phyloP scores from a whole-genome alignment of 2,113 vertebrate genomes.

The Megaceryle maxima region DNA sequence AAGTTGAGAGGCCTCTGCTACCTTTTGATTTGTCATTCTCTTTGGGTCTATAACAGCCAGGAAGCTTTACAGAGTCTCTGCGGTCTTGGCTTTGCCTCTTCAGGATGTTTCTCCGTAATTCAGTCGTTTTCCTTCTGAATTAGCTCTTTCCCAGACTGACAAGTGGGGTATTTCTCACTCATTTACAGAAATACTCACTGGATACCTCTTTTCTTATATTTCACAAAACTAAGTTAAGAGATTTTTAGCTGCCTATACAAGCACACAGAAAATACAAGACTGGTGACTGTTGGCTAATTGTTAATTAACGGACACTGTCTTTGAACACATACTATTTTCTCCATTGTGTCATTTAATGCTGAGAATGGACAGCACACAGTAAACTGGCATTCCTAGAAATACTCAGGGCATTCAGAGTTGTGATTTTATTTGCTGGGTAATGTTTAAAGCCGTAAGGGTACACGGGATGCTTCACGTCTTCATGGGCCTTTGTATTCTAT shows the following conservation, averaged over 20 bases:
- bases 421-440: neutral
- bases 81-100: neutral
- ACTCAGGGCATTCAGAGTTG: accelerated
- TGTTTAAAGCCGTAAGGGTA: neutral
- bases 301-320: neutral
- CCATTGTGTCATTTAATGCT: neutral
- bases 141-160: neutral
- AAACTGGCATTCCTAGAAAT: neutral
- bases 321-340: neutral
- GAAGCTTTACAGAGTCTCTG: neutral
- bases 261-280: neutral
- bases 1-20: neutral
- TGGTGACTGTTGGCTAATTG: neutral
- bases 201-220: neutral
- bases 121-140: neutral
- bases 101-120: neutral
- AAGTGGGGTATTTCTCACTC: neutral
- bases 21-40: neutral
- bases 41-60: neutral
- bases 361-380: neutral
- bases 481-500: neutral
- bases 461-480: neutral
- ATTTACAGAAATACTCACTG: neutral
- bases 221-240: neutral
- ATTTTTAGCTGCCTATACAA: neutral